phyloP scores from a whole-genome alignment of 2,888 invertebrate genomes.

The Allacma fusca region DNA sequence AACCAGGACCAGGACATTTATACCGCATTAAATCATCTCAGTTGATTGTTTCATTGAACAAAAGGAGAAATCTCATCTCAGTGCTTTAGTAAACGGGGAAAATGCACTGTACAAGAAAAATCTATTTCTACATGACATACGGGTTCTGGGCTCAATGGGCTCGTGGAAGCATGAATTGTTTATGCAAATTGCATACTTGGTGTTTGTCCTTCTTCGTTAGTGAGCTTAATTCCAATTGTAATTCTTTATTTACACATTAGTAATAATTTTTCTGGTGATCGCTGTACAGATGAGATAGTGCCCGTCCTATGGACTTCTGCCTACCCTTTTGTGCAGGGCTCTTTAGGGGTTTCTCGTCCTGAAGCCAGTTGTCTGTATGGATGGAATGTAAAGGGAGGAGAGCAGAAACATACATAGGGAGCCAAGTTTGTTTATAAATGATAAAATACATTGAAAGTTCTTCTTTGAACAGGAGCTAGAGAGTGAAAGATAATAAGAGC shows the following conservation, averaged over 20 bases:
- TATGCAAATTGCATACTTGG: conserved; percentile 21
- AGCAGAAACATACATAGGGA: too few relatives aligned
- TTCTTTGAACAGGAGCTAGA: not conserved
- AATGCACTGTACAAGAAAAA: not conserved
- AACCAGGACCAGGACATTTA: too few relatives aligned
- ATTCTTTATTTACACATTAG: conserved; percentile 26
- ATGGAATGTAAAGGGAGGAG: too few relatives aligned
- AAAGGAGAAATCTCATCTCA: too few relatives aligned
- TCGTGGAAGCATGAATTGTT: conserved; percentile 16
- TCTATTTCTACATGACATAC: not conserved
- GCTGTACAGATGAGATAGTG: conserved; percentile 6
- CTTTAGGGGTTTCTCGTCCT: not conserved
- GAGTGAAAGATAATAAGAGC: not conserved
- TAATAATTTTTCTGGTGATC: conserved; percentile 26
- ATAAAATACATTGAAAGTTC: conserved; percentile 4
- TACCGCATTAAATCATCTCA: too few relatives aligned
- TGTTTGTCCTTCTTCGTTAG: not conserved
- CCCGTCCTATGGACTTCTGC: not conserved
- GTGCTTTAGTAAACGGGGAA: too few relatives aligned
- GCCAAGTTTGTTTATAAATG: not conserved
- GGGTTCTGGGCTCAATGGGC: not conserved
- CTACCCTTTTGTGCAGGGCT: not conserved
- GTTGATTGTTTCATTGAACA: too few relatives aligned
- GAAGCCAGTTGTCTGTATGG: not conserved
- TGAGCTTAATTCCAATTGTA: conserved; percentile 1